These are phyloP conservation scores for Strigamia transsilvanica DNA, from an alignment of 2,888 invertebrate species.

Conservation along the genomic window DNA sequence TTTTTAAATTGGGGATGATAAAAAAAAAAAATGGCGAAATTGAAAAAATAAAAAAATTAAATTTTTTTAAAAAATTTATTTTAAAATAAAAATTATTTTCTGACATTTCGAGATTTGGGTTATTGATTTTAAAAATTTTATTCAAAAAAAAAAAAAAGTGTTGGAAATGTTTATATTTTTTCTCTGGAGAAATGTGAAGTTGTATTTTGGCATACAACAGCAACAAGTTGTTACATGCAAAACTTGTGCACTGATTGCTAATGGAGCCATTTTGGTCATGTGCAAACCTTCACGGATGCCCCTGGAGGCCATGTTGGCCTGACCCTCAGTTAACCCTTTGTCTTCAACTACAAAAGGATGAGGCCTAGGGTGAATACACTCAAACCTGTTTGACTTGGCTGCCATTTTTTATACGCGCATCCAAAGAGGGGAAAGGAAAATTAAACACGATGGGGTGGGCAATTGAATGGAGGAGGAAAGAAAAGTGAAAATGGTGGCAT, in stretches of 20 bases:
- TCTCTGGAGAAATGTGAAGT: background rate
- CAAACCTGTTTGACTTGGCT: slow-evolving; percentile 39
- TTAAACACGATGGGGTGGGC: slow-evolving; percentile 7
- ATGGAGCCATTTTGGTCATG: slow-evolving; percentile 49
- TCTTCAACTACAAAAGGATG: slow-evolving; percentile 47
- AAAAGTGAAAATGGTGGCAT: slow-evolving; percentile 33
- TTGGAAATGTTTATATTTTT: too few species aligned
- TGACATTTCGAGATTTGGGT: too few species aligned
- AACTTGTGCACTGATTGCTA: slow-evolving; percentile 33
- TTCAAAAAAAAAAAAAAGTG: too few species aligned
- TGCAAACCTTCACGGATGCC: slow-evolving; percentile 45
- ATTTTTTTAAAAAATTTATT: too few species aligned
- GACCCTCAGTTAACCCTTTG: slow-evolving; percentile 49
- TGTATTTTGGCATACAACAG: background rate
- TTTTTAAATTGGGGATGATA: too few species aligned
- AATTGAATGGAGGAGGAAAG: background rate
- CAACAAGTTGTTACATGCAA: slow-evolving; percentile 28
- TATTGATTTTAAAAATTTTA: too few species aligned
- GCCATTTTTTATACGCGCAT: background rate
- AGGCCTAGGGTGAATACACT: slow-evolving; percentile 47
- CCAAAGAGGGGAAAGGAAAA: background rate
- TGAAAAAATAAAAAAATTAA: too few species aligned
- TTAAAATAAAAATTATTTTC: too few species aligned
- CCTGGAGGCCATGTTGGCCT: slow-evolving; percentile 47
- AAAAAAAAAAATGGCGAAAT: too few species aligned